These are phyloP conservation scores for Acanthoscelides obtectus DNA, from an alignment of 2,888 invertebrate genomes.

Conservation along the genomic window DNA sequence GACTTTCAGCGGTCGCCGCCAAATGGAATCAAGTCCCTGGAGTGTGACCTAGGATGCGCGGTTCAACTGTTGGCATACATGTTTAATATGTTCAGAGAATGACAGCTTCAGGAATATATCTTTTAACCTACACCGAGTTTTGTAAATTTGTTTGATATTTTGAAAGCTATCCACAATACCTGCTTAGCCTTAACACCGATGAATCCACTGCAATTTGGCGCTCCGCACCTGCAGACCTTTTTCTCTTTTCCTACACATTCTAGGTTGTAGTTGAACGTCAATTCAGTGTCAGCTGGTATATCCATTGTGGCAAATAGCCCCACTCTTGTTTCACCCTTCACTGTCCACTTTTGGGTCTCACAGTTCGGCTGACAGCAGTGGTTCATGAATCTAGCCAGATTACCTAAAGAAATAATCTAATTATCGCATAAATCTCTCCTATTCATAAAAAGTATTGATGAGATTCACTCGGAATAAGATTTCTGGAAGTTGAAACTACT, in stretches of 20 bases:
- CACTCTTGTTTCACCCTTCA: conserved; percentile 84
- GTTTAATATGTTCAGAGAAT: not conserved
- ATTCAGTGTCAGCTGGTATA: conserved; percentile 77
- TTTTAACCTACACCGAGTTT: not conserved
- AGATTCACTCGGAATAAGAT: too few relatives aligned
- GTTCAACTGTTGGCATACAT: too few relatives aligned
- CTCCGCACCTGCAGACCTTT: conserved; percentile 82
- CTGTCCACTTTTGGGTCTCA: conserved; percentile 94
- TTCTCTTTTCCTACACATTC: conserved; percentile 75
- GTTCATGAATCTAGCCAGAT: conserved; percentile 72
- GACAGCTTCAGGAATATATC: not conserved
- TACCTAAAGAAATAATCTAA: conserved; percentile 31
- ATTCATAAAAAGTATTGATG: too few relatives aligned
- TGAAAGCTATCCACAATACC: conserved; percentile 38
- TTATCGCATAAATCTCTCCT: too few relatives aligned
- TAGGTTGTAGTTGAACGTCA: conserved; percentile 94
- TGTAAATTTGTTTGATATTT: not conserved
- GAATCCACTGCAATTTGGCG: conserved; percentile 82
- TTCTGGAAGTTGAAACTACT: too few relatives aligned
- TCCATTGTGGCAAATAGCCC: conserved; percentile 83
- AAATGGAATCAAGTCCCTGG: too few relatives aligned
- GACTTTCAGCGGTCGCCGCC: too few relatives aligned
- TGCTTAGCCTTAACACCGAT: conserved; percentile 79
- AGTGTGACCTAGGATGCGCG: too few relatives aligned
- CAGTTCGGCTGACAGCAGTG: conserved; percentile 96